Evolutionary conservation across 2,113 vertebrate species (phyloP).

Genomic region (Eudyptes chrysolophus): DNA sequence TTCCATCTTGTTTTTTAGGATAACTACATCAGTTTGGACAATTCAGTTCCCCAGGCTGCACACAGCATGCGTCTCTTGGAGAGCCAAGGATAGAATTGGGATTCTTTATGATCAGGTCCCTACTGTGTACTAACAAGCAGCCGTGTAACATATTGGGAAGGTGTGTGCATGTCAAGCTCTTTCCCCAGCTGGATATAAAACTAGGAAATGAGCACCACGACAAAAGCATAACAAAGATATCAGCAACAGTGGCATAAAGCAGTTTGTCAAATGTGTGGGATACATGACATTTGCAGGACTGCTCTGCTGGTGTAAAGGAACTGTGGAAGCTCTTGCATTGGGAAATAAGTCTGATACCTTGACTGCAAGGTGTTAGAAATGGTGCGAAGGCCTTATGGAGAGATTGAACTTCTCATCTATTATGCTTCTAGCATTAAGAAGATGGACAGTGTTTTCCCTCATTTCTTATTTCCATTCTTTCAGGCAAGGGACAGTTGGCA

Average conservation of each 20-base stretch:
- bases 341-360: not conserved
- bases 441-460: not conserved
- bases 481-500: not conserved
- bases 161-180: conserved; percentile 11
- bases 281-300: not conserved
- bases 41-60: not conserved
- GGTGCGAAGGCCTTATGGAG: not conserved
- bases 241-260: not conserved
- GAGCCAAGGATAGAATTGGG: not conserved
- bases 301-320: not conserved
- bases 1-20: not conserved
- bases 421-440: not conserved
- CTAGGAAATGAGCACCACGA: not conserved
- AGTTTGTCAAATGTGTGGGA: not conserved
- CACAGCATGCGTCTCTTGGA: not conserved
- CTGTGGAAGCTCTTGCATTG: not conserved
- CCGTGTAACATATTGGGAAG: not conserved
- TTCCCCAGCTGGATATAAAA: conserved; percentile 10
- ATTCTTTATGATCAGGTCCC: conserved; percentile 14
- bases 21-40: not conserved
- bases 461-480: not conserved
- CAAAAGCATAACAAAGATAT: not conserved
- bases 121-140: conserved; percentile 22
- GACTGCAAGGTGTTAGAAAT: not conserved
- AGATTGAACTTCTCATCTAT: not conserved